phyloP scores from a whole-genome alignment of 1,140 invertebrate genomes.

The Neotoxoptera formosana region DNA sequence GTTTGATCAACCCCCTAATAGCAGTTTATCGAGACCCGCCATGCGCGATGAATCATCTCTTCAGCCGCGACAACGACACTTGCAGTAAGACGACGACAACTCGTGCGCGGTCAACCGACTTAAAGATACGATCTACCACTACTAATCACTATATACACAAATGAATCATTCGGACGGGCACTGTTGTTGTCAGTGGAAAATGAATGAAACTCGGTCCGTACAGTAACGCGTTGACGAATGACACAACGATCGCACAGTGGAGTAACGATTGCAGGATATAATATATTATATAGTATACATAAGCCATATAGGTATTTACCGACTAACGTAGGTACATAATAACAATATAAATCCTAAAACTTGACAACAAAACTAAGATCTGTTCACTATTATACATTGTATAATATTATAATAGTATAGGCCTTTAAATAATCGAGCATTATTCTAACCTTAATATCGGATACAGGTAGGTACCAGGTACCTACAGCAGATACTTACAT shows the following conservation, averaged over 20 bases:
- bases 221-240: not conserved
- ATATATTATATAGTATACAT: too few relatives aligned
- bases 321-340: too few relatives aligned
- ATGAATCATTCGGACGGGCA: conserved; percentile 11
- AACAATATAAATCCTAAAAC: not conserved
- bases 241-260: not conserved
- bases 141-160: not conserved
- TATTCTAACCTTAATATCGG: too few relatives aligned
- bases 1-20: conserved; percentile 39
- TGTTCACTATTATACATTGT: too few relatives aligned
- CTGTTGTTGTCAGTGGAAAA: not conserved
- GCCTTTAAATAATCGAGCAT: too few relatives aligned
- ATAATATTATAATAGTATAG: too few relatives aligned
- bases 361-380: not conserved
- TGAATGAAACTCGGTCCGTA: not conserved
- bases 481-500: too few relatives aligned
- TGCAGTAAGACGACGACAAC: not conserved
- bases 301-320: too few relatives aligned
- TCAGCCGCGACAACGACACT: not conserved
- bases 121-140: not conserved
- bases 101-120: not conserved
- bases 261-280: not conserved
- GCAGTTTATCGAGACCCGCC: not conserved
- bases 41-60: conserved; percentile 19
- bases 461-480: too few relatives aligned